Base-by-base conservation (phyloP, 1,140 invertebrate species). In the Cherax destructor region DNA sequence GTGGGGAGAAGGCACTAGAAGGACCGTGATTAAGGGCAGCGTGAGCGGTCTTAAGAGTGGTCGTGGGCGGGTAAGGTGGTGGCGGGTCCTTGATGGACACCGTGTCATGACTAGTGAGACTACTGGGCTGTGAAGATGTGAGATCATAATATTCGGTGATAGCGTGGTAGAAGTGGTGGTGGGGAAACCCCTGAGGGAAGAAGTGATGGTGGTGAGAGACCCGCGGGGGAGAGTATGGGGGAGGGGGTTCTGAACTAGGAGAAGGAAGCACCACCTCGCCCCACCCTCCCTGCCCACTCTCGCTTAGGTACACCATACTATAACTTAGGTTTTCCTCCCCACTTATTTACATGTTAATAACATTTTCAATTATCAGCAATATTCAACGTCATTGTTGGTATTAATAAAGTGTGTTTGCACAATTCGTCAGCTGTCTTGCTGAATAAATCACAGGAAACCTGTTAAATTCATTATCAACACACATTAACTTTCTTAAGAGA, bases 11-110 rank as follows among this genome's bases (percentile, higher is more conserved):
- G 52, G 92, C 92, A 69, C 92, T 93, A 1, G 92, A 93, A 30
- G 92, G 92, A 1, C 92, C 92, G 72, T 93, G 92, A 77, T 93
- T 93, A 49, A 93, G 86, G 61, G 92, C 92, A 30, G 85, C 78
- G 16, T 91, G 83, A 41, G 85, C n/a, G 79, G 91, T 41, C 76
- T 91, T 91, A 50, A 91, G 76, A 30, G 65, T 59, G 11, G 83
- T 49, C 13, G 78, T 79, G 50, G 90, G 78, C n/a, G 88, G 83
- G 77, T 91, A 91, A 7, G 90, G 83, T 9, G 84, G 90, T 16
- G 83, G 83, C 1, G 83, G 76, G 7, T 91, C 89, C 59, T 85
- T 91, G 49, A 74, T 72, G 49, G 30, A 30, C n/a, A 69, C 69
- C 18, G 83, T n/a, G n/a, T 80, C 89, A 21, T 50, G 77, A 50